Evolutionary conservation across 2,888 invertebrate species (phyloP).

Genomic region (Oscheius sp.): DNA sequence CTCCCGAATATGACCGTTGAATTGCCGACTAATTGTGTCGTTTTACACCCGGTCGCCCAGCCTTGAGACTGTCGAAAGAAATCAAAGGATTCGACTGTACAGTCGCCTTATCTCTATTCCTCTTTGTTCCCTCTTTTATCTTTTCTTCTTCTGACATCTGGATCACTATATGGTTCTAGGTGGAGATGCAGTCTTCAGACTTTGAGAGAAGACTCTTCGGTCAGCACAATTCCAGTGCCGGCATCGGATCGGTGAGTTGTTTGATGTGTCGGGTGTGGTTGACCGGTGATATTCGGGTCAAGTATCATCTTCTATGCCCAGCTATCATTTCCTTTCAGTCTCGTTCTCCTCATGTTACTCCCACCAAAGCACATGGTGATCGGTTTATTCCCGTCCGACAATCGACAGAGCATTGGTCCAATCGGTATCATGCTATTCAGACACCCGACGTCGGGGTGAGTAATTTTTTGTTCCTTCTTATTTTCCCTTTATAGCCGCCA

Average conservation of each 20-base stretch:
- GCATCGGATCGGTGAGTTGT: conserved; percentile 13
- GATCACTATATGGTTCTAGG: background rate
- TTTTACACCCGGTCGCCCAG: too few species aligned
- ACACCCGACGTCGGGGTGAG: conserved; percentile 10
- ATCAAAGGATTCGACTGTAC: too few species aligned
- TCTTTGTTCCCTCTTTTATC: background rate
- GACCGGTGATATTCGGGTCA: conserved; percentile 22
- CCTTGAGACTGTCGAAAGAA: too few species aligned
- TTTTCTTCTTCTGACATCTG: background rate
- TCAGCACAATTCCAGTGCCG: conserved; percentile 37
- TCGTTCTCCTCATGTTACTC: conserved; percentile 71
- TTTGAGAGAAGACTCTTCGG: conserved; percentile 42
- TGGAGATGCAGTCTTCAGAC: conserved; percentile 22
- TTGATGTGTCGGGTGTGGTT: too few species aligned
- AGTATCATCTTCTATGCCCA: background rate
- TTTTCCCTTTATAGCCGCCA: background rate
- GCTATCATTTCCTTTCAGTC: conserved; percentile 48
- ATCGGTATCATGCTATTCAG: conserved; percentile 58
- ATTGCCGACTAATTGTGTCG: background rate
- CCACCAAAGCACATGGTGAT: conserved; percentile 64
- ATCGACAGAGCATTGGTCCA: conserved; percentile 62
- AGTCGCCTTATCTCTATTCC: background rate
- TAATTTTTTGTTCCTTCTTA: background rate
- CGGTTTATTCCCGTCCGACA: conserved; percentile 66
- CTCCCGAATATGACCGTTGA: too few species aligned